Evolutionary conservation across 2,888 invertebrate genomes (phyloP).

Genomic region (Lordiphosa andalusiaca): DNA sequence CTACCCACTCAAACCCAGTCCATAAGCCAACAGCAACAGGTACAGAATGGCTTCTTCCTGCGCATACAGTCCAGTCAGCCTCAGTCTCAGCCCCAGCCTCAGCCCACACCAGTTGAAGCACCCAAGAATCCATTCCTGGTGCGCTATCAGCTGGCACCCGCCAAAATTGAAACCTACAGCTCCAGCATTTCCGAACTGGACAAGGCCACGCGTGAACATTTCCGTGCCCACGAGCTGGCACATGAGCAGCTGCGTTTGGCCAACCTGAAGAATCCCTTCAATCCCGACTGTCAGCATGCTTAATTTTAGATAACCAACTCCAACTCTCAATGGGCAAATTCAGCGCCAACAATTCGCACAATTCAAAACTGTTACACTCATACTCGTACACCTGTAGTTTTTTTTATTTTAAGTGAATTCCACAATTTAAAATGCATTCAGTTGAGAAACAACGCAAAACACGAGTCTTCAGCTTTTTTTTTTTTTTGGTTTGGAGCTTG

Average conservation of each 20-base stretch:
- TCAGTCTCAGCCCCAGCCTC: constrained; percentile 14
- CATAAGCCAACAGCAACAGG: constrained; percentile 52
- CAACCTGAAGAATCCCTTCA: constrained; percentile 49
- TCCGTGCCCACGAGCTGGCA: constrained; percentile 77
- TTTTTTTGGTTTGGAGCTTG: not conserved
- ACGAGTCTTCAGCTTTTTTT: constrained; percentile 24
- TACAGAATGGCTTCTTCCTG: constrained; percentile 61
- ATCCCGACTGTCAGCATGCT: constrained; percentile 37
- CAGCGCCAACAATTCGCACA: constrained; percentile 41
- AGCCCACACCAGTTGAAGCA: constrained; percentile 30
- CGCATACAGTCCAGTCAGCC: constrained; percentile 53
- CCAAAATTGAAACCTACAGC: constrained; percentile 4
- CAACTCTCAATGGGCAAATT: constrained; percentile 7
- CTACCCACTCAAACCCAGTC: constrained; percentile 21
- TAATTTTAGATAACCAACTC: constrained; percentile 12
- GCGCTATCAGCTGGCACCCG: constrained; percentile 34
- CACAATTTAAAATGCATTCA: constrained; percentile 62
- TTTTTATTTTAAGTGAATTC: constrained; percentile 44
- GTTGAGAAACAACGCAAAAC: constrained; percentile 69
- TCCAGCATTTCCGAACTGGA: constrained; percentile 49
- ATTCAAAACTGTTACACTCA: constrained; percentile 39
- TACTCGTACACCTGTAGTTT: constrained; percentile 70
- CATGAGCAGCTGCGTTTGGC: constrained; percentile 75
- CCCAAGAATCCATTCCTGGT: constrained; percentile 59
- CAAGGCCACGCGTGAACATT: constrained; percentile 74